Evolutionary conservation across 1,140 invertebrate genomes (phyloP).

Genomic region (Nylanderia fulva): DNA sequence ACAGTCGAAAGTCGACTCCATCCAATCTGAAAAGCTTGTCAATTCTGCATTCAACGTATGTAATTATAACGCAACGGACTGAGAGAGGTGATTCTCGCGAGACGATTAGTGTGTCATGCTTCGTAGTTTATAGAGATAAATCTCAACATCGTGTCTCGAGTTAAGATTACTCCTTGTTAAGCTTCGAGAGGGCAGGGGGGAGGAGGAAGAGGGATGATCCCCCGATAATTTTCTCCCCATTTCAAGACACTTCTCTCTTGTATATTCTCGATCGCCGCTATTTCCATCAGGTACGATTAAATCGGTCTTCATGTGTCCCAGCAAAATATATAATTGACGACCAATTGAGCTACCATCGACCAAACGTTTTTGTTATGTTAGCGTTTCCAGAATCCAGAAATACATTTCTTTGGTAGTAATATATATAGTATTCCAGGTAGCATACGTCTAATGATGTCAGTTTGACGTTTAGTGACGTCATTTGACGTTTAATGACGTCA

Average conservation of each 20-base stretch:
- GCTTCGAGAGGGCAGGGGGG: conserved; percentile 51
- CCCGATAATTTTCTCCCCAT: conserved; percentile 4
- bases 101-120: conserved; percentile 72
- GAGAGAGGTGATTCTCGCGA: conserved; percentile 61
- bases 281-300: background rate
- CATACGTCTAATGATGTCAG: too few species aligned
- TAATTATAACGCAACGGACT: conserved; percentile 72
- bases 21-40: conserved; percentile 80
- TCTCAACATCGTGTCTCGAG: conserved; percentile 63
- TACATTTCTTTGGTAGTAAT: background rate
- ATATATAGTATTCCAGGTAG: too few species aligned
- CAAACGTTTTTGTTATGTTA: background rate
- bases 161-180: conserved; percentile 75
- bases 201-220: conserved; percentile 33
- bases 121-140: conserved; percentile 71
- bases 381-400: conserved; percentile 16
- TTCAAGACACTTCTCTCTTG: conserved; percentile 33
- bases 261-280: conserved; percentile 21
- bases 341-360: background rate
- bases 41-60: conserved; percentile 79
- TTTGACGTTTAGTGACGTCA: too few species aligned
- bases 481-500: too few species aligned
- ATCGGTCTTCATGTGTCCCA: background rate
- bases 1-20: conserved; percentile 74
- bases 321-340: background rate